Evolutionary conservation across 2,113 vertebrate species (phyloP).

Genomic region (Cephalopterus ornatus): DNA sequence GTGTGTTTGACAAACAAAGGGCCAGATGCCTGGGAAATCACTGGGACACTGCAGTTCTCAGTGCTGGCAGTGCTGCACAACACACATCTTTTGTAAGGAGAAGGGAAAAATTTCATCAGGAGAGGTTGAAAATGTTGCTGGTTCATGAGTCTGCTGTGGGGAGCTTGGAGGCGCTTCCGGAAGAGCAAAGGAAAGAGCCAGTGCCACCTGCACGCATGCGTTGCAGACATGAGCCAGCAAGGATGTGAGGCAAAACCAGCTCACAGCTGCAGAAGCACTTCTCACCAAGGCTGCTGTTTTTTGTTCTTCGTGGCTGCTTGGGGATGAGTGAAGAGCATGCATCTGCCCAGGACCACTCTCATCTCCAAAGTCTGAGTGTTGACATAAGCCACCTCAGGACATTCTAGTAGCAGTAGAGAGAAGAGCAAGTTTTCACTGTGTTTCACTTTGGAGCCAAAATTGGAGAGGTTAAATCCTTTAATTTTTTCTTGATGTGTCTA

Average conservation of each 20-base stretch:
- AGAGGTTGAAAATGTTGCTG: not conserved
- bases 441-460: not conserved
- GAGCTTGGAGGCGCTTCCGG: not conserved
- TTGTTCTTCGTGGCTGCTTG: not conserved
- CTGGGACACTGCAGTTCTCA: not conserved
- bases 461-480: not conserved
- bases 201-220: rapidly evolving
- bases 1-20: not conserved
- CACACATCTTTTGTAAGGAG: not conserved
- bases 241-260: not conserved
- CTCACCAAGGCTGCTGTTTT: not conserved
- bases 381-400: not conserved
- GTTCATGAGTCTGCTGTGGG: not conserved
- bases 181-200: not conserved
- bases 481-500: not conserved
- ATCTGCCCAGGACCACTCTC: not conserved
- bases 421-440: not conserved
- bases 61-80: not conserved
- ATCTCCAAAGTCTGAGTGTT: not conserved
- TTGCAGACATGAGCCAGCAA: not conserved
- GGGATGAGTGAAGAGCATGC: not conserved
- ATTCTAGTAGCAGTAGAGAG: not conserved
- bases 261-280: not conserved
- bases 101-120: not conserved
- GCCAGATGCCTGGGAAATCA: not conserved